A percentile compares a stretch with the other conserved stretches of the same genome.
phyloP scores from a whole-genome alignment of 2,113 vertebrate species.

The Indicator maculatus region DNA sequence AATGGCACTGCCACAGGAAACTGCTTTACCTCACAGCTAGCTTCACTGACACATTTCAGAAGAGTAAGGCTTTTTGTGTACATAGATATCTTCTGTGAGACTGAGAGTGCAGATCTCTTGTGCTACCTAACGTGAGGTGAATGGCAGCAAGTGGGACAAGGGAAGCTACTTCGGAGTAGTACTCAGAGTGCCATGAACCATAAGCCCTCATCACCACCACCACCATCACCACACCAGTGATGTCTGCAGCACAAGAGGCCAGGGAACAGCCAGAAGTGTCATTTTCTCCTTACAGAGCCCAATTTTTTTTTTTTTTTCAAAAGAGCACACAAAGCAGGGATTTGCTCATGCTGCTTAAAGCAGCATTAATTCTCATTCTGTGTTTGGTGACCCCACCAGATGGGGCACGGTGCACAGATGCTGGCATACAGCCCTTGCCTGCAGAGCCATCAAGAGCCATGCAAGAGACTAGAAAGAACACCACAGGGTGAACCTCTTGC shows the following conservation, averaged over 20 bases:
- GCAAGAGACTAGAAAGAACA: not conserved
- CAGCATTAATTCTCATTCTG: not conserved
- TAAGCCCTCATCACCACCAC: not conserved
- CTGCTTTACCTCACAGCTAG: not conserved
- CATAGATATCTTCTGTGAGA: fast-evolving
- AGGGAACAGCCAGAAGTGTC: not conserved
- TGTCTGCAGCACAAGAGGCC: not conserved
- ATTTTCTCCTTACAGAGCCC: not conserved
- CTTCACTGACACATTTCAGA: fast-evolving
- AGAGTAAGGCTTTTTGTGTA: not conserved
- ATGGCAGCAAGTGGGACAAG: fast-evolving
- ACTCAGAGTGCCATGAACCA: too few relatives aligned
- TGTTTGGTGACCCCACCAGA: not conserved
- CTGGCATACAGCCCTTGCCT: not conserved
- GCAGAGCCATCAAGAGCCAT: not conserved
- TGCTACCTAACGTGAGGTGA: not conserved
- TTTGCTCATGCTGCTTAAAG: not conserved
- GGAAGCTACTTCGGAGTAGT: not conserved
- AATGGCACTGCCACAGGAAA: not conserved
- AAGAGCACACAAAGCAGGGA: not conserved
- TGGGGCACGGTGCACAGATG: not conserved
- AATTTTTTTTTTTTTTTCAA: not conserved
- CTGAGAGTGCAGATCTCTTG: not conserved
- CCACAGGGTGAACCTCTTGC: not conserved
- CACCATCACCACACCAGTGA: not conserved